These are phyloP conservation scores for Lasioglossum albipes DNA, from an alignment of 1,140 invertebrate species.

Conservation along the genomic window DNA sequence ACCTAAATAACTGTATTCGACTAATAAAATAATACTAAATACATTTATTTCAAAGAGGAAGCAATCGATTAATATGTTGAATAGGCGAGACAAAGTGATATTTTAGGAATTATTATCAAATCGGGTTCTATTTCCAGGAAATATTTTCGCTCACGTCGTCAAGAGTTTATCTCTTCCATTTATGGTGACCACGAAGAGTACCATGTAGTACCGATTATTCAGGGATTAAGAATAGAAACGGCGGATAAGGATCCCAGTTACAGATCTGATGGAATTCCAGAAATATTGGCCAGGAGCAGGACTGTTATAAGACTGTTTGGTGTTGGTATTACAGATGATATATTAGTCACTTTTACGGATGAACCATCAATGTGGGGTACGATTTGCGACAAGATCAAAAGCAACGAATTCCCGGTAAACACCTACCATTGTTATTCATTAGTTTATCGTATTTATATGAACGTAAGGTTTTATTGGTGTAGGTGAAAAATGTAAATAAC, in stretches of 20 bases:
- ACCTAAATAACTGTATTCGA: neutral
- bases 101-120: too few species aligned
- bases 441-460: neutral
- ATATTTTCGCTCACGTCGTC: conserved; percentile 48
- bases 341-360: conserved; percentile 87
- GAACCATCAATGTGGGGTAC: conserved; percentile 78
- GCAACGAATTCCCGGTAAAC: conserved; percentile 74
- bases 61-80: neutral
- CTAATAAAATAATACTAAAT: neutral
- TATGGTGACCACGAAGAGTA: conserved; percentile 9
- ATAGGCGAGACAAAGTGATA: neutral
- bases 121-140: conserved; percentile 46
- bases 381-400: conserved; percentile 77
- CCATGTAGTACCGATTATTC: conserved; percentile 72
- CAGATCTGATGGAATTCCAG: conserved; percentile 84
- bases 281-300: conserved; percentile 82
- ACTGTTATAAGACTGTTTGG: conserved; percentile 88
- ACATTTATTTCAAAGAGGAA: too few species aligned
- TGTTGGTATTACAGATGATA: conserved; percentile 83
- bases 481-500: conserved; percentile 79
- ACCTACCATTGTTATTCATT: neutral
- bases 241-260: conserved; percentile 82
- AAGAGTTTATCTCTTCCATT: neutral
- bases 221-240: conserved; percentile 83
- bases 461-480: conserved; percentile 55